A percentile compares a stretch with the other conserved stretches of the same genome.
These are phyloP conservation scores for Helogale parvula DNA, from an alignment of 2,113 vertebrate species.

Conservation along the genomic window DNA sequence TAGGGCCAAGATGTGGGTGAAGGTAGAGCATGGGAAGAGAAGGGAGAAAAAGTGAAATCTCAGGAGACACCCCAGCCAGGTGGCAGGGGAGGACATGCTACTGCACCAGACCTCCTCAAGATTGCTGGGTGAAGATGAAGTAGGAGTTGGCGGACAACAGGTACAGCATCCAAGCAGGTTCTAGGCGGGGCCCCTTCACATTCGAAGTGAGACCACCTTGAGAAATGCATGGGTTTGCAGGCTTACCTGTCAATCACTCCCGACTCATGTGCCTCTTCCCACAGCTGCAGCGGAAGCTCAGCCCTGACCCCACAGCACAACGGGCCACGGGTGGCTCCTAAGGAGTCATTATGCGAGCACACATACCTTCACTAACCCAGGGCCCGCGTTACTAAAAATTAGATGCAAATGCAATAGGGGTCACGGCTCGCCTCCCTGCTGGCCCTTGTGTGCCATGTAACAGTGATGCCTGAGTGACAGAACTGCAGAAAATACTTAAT, in stretches of 20 bases:
- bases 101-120: neutral
- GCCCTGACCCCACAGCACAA: neutral
- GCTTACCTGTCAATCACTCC: neutral
- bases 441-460: neutral
- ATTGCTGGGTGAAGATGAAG: neutral
- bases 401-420: neutral
- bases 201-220: neutral
- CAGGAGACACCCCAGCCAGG: neutral
- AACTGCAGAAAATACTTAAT: neutral
- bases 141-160: rapidly evolving
- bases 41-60: neutral
- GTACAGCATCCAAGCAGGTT: rapidly evolving
- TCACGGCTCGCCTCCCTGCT: neutral
- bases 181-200: too few relatives aligned
- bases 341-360: neutral
- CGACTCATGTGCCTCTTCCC: neutral
- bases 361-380: neutral
- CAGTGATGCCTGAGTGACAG: neutral
- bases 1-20: neutral
- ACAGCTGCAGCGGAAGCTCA: neutral
- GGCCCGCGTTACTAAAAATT: neutral
- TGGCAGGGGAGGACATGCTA: neutral
- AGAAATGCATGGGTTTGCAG: neutral
- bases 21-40: neutral
- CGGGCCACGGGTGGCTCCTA: rapidly evolving